Percentiles rank a stretch among this genome's conserved stretches.
Evolutionary conservation across 2,113 vertebrate species (phyloP).

Genomic region (Burhinus oedicnemus): DNA sequence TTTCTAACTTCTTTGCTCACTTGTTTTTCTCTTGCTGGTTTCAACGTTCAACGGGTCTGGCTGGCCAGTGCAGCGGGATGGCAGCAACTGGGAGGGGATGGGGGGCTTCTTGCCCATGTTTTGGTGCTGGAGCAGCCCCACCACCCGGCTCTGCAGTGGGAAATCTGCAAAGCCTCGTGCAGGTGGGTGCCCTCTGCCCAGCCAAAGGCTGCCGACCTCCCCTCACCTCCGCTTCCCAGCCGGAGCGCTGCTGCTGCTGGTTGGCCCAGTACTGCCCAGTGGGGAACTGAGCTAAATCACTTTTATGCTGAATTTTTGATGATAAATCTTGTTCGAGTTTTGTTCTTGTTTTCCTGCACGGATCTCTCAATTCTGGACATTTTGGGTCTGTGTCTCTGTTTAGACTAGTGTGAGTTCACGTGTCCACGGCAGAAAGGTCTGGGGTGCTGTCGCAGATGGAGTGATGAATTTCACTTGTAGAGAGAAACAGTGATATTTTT

Average conservation of each 20-base stretch:
- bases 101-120: neutral
- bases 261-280: neutral
- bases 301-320: neutral
- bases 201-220: neutral
- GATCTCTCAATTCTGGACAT: neutral
- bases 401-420: neutral
- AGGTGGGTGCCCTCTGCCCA: neutral
- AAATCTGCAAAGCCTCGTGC: neutral
- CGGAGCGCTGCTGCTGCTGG: neutral
- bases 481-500: too few relatives aligned
- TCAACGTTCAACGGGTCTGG: neutral
- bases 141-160: neutral
- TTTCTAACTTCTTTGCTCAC: neutral
- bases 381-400: neutral
- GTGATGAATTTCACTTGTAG: too few relatives aligned
- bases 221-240: neutral
- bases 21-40: neutral
- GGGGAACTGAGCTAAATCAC: neutral
- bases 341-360: neutral
- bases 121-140: neutral
- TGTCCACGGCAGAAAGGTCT: neutral
- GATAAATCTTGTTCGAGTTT: neutral
- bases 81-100: neutral
- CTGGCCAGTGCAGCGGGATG: too few relatives aligned
- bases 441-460: too few relatives aligned